A percentile compares a stretch with the other conserved stretches of the same genome.
Evolutionary conservation across 37 sponge, comb jelly and placozoan species (phyloP).

Genomic region (Hormiphora californensis): DNA sequence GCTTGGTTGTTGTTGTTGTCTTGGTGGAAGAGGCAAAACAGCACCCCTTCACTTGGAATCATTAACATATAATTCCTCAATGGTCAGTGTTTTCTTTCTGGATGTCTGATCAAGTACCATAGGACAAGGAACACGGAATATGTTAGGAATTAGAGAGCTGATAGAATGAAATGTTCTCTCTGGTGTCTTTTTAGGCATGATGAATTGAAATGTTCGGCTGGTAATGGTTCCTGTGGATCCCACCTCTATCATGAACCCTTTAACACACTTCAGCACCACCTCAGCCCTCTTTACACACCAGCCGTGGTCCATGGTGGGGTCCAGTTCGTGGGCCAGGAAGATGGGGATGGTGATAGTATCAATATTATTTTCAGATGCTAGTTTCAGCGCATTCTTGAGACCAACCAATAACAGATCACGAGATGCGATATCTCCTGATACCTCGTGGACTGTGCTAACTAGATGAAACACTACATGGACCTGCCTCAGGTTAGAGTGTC

Average conservation of each 20-base stretch:
- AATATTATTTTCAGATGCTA: constrained; percentile 63
- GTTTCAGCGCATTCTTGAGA: constrained; percentile 68
- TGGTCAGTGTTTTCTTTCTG: constrained; percentile 20
- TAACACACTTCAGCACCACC: constrained; percentile 91
- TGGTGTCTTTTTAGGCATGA: not conserved
- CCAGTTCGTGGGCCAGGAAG: constrained; percentile 77
- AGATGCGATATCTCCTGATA: constrained; percentile 50
- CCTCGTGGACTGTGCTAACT: constrained; percentile 58
- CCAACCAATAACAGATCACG: constrained; percentile 76
- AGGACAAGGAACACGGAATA: constrained; percentile 34
- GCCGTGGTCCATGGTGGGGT: constrained; percentile 12
- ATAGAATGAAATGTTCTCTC: constrained; percentile 20
- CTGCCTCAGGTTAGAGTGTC: constrained; percentile 86
- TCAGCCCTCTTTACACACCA: constrained; percentile 95
- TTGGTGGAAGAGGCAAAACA: no score
- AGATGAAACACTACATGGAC: constrained; percentile 86
- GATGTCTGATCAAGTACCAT: constrained; percentile 4
- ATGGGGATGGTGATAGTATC: constrained; percentile 70
- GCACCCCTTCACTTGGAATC: not conserved
- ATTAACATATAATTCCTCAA: not conserved
- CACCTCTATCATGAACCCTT: constrained; percentile 62
- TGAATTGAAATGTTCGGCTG: constrained; percentile 41
- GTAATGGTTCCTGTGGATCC: constrained; percentile 1
- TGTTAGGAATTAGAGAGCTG: not conserved
- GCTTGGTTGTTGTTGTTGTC: no score